Conservation (phyloP, 1,140 invertebrate species). For the Eurosta solidaginis region DNA sequence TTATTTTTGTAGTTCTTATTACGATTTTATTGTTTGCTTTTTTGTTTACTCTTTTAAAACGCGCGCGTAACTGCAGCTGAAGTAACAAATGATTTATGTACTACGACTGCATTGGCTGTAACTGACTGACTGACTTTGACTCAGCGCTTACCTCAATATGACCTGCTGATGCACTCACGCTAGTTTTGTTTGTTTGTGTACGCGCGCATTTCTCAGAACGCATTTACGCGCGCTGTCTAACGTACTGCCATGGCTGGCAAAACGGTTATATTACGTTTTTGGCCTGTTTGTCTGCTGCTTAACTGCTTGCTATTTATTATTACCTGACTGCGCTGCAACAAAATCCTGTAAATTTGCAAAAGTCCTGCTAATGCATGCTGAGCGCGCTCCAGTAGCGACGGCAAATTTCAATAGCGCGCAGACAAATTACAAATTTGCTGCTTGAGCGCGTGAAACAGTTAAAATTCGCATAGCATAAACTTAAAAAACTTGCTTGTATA, state of each 20-base stretch:
- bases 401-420: background rate
- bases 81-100: constrained; percentile 4
- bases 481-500: background rate
- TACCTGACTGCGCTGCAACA: background rate
- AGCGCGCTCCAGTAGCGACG: constrained; percentile 13
- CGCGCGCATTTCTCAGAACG: background rate
- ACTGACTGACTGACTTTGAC: background rate
- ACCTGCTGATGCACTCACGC: constrained; percentile 3
- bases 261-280: background rate
- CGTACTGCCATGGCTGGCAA: background rate
- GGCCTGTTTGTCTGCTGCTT: background rate
- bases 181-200: too few species aligned
- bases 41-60: background rate
- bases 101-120: background rate
- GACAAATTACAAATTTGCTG: too few species aligned
- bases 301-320: too few species aligned
- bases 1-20: background rate
- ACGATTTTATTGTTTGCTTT: background rate
- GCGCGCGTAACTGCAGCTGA: background rate
- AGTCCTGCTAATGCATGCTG: constrained; percentile 21
- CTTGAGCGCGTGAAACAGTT: background rate
- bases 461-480: background rate
- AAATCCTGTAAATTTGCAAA: background rate
- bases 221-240: constrained; percentile 5
- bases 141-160: too few species aligned